Evolutionary conservation across 37 sponge, comb jelly and placozoan species (phyloP).

Genomic region (Diacarnus erythraeanus): DNA sequence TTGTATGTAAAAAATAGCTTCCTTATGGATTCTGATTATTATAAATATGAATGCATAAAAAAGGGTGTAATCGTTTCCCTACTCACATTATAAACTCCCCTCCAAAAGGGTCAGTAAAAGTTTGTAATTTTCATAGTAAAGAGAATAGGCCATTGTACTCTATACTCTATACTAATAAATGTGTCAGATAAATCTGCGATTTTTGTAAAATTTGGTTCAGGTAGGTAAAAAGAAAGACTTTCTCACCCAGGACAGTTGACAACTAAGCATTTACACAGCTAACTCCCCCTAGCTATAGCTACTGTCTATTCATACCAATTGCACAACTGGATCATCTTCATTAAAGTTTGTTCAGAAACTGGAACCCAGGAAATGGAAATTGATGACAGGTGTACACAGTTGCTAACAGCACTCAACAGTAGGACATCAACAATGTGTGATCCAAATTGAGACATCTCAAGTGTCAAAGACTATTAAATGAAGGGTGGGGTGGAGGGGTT

Average conservation of each 20-base stretch:
- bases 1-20: too few relatives aligned
- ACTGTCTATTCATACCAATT: neutral
- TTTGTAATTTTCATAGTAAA: too few relatives aligned
- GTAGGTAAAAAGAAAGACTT: too few relatives aligned
- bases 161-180: too few relatives aligned
- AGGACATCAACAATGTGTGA: neutral
- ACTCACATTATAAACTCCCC: too few relatives aligned
- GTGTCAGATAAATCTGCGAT: too few relatives aligned
- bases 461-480: neutral
- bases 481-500: neutral
- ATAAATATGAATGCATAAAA: too few relatives aligned
- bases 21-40: too few relatives aligned
- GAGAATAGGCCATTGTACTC: too few relatives aligned
- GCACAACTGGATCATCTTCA: neutral
- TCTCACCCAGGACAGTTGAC: neutral
- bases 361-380: neutral
- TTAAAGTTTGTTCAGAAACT: neutral
- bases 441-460: neutral
- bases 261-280: neutral
- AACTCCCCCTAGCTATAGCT: neutral
- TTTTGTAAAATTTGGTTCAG: too few relatives aligned
- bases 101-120: too few relatives aligned
- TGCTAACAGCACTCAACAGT: neutral
- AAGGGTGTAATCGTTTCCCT: too few relatives aligned
- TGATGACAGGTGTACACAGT: neutral